Evolutionary conservation across 2,113 vertebrate species (phyloP).

Genomic region (Tretioscincus oriximinensis): DNA sequence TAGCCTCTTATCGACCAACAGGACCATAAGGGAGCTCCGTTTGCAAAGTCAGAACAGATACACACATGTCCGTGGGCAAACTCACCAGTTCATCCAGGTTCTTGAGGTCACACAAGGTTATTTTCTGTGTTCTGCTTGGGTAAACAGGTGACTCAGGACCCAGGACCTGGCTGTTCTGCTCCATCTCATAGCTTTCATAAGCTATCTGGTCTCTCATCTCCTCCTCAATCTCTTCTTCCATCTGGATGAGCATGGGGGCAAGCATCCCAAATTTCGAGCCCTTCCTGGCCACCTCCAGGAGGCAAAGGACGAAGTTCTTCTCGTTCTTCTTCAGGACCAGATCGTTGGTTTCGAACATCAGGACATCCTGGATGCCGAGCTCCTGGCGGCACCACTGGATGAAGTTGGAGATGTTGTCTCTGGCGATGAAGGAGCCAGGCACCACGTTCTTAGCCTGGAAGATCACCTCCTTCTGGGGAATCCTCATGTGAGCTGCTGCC

Average conservation of each 20-base stretch:
- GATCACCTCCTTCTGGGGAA: conserved; percentile 82
- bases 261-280: conserved; percentile 93
- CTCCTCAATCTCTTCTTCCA: conserved; percentile 96
- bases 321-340: conserved; percentile 92
- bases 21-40: too few relatives aligned
- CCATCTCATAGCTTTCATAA: conserved; percentile 21
- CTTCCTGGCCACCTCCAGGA: conserved; percentile 91
- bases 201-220: conserved; percentile 84
- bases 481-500: conserved; percentile 64
- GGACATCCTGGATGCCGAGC: conserved; percentile 91
- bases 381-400: conserved; percentile 93
- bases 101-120: conserved; percentile 85
- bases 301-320: conserved; percentile 93
- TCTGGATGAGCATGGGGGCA: conserved; percentile 92
- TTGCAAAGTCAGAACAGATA: too few relatives aligned
- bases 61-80: rapidly evolving
- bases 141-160: conserved; percentile 29
- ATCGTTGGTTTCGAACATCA: conserved; percentile 99
- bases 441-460: conserved; percentile 86
- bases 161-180: conserved; percentile 29
- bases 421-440: conserved; percentile 87
- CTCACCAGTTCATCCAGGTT: conserved; percentile 95
- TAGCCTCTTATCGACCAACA: too few relatives aligned
- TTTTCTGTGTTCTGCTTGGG: conserved; percentile 76
- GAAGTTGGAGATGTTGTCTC: conserved; percentile 96